Evolutionary conservation across 2,113 vertebrate genomes (phyloP).

Genomic region (Oncorhynchus keta): DNA sequence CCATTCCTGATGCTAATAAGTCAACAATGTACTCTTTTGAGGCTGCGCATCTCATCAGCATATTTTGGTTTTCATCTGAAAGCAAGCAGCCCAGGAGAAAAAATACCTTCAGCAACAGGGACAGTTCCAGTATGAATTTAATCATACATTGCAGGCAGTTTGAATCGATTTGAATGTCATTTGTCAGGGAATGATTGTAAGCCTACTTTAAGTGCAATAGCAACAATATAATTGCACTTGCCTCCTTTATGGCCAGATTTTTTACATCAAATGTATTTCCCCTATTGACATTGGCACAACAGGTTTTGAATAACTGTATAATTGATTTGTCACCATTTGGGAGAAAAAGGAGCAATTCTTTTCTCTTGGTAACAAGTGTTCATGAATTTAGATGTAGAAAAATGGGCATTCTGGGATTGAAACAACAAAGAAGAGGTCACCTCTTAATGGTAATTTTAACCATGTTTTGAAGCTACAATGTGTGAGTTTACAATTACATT

Average conservation of each 20-base stretch:
- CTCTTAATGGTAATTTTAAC: no score
- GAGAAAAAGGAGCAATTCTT: background rate
- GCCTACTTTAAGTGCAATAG: background rate
- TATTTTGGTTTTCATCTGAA: slow-evolving; percentile 85
- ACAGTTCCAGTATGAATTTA: background rate
- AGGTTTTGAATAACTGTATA: background rate
- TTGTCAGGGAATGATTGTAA: no score
- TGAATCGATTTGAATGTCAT: background rate
- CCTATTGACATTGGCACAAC: background rate
- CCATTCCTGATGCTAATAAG: slow-evolving; percentile 63
- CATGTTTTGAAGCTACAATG: no score
- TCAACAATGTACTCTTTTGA: slow-evolving; percentile 63
- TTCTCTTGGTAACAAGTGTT: slow-evolving; percentile 5
- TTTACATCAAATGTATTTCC: background rate
- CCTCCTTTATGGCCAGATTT: background rate
- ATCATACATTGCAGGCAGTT: background rate
- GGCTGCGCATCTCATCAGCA: slow-evolving; percentile 67
- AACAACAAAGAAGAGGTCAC: no score
- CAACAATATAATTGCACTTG: slow-evolving; percentile 1
- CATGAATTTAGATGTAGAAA: background rate
- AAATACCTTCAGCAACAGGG: background rate
- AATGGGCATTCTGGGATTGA: no score
- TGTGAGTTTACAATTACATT: no score
- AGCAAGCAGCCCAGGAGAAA: slow-evolving; percentile 8
- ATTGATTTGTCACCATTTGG: slow-evolving; percentile 14